These are phyloP conservation scores for Drosophila sucinea DNA, from an alignment of 1,140 invertebrate genomes.

Conservation along the genomic window DNA sequence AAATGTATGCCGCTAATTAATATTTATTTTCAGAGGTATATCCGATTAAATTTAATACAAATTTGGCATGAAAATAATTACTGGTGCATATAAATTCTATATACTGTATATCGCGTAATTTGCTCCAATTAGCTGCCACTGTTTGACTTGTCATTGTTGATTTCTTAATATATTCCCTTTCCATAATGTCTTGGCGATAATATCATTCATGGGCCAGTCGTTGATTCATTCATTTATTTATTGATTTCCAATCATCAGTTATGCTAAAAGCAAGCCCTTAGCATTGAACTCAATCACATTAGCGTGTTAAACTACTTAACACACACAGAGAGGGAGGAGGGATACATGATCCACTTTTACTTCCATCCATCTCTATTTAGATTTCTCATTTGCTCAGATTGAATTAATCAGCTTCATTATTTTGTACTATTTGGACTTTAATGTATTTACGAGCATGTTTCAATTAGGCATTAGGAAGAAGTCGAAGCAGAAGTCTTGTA, in stretches of 20 bases:
- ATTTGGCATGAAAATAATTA: too few relatives aligned
- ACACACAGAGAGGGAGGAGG: slow-evolving; percentile 20
- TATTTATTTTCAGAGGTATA: too few relatives aligned
- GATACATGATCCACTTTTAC: slow-evolving; percentile 13
- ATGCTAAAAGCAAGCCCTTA: slow-evolving; percentile 28
- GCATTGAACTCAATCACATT: slow-evolving; percentile 60
- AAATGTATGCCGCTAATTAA: too few relatives aligned
- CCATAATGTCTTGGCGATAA: not conserved
- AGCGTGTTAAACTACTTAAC: slow-evolving; percentile 73
- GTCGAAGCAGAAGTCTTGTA: slow-evolving; percentile 25
- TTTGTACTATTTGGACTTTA: slow-evolving; percentile 64
- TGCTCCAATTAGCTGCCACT: not conserved
- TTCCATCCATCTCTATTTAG: slow-evolving; percentile 1
- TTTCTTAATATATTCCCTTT: not conserved
- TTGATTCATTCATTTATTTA: slow-evolving; percentile 27
- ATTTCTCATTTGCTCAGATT: slow-evolving; percentile 61
- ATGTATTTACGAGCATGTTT: slow-evolving; percentile 77
- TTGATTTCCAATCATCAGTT: slow-evolving; percentile 45
- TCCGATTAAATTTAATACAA: too few relatives aligned
- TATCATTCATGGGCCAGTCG: slow-evolving; percentile 17
- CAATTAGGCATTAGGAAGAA: slow-evolving; percentile 56
- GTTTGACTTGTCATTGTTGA: not conserved
- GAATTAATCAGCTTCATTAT: slow-evolving; percentile 79
- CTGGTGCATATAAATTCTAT: too few relatives aligned
- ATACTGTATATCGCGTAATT: not conserved